phyloP scores from a whole-genome alignment of 2,113 vertebrate genomes.

The Eonycteris spelaea region DNA sequence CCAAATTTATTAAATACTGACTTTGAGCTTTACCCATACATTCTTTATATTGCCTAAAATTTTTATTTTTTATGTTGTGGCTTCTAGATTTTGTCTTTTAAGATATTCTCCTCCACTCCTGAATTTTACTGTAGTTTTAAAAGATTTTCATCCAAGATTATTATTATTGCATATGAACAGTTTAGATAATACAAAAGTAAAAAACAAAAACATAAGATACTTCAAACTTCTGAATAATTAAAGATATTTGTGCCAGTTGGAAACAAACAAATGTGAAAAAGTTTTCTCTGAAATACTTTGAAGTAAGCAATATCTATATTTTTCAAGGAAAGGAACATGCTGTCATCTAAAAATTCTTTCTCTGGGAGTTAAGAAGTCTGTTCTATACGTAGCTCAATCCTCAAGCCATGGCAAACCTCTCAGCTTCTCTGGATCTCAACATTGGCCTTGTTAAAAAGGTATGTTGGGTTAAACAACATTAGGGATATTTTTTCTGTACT shows the following conservation, averaged over 20 bases:
- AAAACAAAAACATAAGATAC: neutral
- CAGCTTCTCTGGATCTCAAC: neutral
- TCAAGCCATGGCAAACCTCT: neutral
- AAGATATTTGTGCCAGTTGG: neutral
- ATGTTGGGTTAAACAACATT: neutral
- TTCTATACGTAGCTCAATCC: neutral
- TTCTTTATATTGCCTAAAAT: neutral
- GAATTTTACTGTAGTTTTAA: neutral
- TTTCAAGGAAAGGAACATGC: neutral
- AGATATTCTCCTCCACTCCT: neutral
- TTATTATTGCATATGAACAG: neutral
- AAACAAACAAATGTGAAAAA: neutral
- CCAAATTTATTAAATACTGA: neutral
- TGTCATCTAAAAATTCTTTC: neutral
- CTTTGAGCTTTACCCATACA: neutral
- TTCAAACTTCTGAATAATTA: neutral
- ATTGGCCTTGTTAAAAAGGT: neutral
- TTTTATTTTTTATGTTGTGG: neutral
- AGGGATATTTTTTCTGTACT: neutral
- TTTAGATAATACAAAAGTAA: neutral
- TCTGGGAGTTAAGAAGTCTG: neutral
- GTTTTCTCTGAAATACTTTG: neutral
- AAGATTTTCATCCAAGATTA: neutral
- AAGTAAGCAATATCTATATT: neutral
- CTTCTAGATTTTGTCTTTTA: neutral